Conservation (phyloP, 1,140 invertebrate species). For the Augochlora pura region DNA sequence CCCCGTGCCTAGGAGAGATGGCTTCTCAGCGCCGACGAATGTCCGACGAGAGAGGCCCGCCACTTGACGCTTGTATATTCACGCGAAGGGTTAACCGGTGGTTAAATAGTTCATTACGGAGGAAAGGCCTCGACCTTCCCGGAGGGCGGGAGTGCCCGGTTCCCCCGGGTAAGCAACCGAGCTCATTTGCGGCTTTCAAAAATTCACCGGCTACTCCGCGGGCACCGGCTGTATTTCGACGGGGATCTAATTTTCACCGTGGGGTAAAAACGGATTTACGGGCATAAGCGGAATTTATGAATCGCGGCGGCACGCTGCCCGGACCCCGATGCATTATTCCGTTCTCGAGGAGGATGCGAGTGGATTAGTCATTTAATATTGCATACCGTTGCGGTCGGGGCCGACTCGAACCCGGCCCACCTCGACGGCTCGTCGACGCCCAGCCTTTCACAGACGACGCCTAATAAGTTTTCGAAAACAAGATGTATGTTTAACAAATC, state of each 20-base stretch:
- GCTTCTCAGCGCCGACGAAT: background rate
- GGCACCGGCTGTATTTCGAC: background rate
- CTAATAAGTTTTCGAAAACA: too few relatives aligned
- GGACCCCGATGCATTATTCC: background rate
- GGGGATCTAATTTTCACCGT: slow-evolving; percentile 29
- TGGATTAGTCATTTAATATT: slow-evolving; percentile 34
- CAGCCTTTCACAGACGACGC: too few relatives aligned
- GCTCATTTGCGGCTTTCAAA: slow-evolving; percentile 33
- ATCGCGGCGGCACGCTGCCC: background rate
- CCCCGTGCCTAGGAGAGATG: background rate
- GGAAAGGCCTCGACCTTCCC: background rate
- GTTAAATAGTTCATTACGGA: slow-evolving; percentile 29
- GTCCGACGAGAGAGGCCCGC: background rate
- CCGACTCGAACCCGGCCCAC: background rate
- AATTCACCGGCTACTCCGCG: slow-evolving; percentile 28
- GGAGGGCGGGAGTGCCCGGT: background rate
- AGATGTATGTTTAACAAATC: too few relatives aligned
- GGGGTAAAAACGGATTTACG: slow-evolving; percentile 18
- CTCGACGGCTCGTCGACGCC: background rate
- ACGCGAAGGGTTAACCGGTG: slow-evolving; percentile 17
- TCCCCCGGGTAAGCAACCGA: slow-evolving; percentile 21
- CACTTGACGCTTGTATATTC: slow-evolving; percentile 1
- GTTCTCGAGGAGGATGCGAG: background rate
- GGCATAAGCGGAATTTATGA: slow-evolving; percentile 24
- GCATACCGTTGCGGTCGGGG: background rate